Evolutionary conservation across 1,140 invertebrate genomes (phyloP), one percentile per base, ranked within the genome.

Genomic region (Psilanteris sp.): DNA sequence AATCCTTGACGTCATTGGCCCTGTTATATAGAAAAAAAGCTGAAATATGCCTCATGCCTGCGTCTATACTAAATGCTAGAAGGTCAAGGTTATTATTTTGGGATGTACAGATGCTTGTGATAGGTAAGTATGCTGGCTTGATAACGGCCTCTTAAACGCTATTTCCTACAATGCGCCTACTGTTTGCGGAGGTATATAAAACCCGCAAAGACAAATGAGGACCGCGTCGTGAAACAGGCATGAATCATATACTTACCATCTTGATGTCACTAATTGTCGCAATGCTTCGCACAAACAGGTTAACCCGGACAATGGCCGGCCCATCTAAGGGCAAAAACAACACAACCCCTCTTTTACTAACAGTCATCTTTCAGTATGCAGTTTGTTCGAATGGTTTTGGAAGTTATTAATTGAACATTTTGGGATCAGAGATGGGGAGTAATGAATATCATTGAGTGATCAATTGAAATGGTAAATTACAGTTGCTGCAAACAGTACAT

Each of bases 211-310:
- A 77, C 71, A 82, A 78, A 81, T 43, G 66, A 68, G 64, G 36
- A 61, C 68, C 78, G 70, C 68, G 61, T 57, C 70, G 13, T 72
- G 62, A 72, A 76, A 76, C 66, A 77, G 77, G 73, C 67, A 74
- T 77, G 59, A 78, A 62, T 77, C 73, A 61, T 74, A 84, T 89
- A 94, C 95, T 96, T 95, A 96, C 95, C 96, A 97, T 97, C 91
- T 97, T 97, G 90, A 97, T 97, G 93, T 98, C 96, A 93, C 96
- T 97, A 91, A 98, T 97, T 88, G 96, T 97, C 85, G 95, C 95
- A 89, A 98, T 97, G 92, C 94, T 96, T 91, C 96, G 92, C 86
- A 98, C 95, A 93, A 96, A 97, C 90, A 97, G 93, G 93, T 98
- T 98, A 90, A 98, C 95, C 91, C 92, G 93, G 90, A 96, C 95